These are phyloP conservation scores for Orthosia gothica DNA, from an alignment of 2,888 invertebrate species.

Conservation along the genomic window DNA sequence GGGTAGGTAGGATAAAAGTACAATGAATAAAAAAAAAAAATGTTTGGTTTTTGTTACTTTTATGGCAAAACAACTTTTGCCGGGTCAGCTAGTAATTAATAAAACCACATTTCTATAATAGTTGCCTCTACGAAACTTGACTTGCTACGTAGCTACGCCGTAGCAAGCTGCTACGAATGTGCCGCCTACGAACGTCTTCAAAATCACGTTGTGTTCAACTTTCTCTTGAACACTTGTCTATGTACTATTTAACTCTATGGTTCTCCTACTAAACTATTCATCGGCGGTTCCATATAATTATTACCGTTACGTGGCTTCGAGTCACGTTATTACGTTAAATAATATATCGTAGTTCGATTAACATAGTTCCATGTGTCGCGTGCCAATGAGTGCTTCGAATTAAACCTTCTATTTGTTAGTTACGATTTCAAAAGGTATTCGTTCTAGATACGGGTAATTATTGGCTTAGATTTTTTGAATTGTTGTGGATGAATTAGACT, in stretches of 20 bases:
- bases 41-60: no score
- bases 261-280: conserved; percentile 80
- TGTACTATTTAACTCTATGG: conserved; percentile 37
- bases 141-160: conserved; percentile 39
- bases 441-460: conserved; percentile 54
- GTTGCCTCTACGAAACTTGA: not conserved
- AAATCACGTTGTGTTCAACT: conserved; percentile 1
- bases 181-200: conserved; percentile 1
- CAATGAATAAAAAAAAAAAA: no score
- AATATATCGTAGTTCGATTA: conserved; percentile 81
- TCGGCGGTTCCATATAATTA: conserved; percentile 80
- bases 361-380: conserved; percentile 75
- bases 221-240: conserved; percentile 23
- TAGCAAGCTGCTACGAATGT: conserved; percentile 36
- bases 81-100: no score
- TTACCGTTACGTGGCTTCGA: conserved; percentile 78
- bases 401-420: conserved; percentile 70
- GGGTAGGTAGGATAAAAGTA: no score
- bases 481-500: conserved; percentile 3
- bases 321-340: conserved; percentile 80
- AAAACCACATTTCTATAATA: no score
- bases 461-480: conserved; percentile 37
- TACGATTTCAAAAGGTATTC: conserved; percentile 60
- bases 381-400: conserved; percentile 68
- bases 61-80: no score